Evolutionary conservation across 2,888 invertebrate genomes (phyloP).

Genomic region (Lobophora halterata): DNA sequence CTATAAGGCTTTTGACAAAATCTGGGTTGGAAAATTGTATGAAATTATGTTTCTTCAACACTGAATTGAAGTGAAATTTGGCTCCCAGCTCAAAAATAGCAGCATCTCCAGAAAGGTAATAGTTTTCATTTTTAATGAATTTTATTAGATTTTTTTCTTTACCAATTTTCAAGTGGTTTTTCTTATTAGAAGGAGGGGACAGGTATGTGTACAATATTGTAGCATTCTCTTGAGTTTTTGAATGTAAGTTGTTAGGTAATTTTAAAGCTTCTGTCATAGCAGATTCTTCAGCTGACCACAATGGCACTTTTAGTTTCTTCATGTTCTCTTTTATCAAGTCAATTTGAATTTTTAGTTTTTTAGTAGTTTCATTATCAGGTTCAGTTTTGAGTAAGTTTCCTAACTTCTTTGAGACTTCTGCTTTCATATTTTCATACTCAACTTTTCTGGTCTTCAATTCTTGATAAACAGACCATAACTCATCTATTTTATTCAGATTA

Average conservation of each 20-base stretch:
- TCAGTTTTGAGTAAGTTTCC: slow-evolving; percentile 59
- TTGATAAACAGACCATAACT: slow-evolving; percentile 83
- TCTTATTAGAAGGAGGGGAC: slow-evolving; percentile 49
- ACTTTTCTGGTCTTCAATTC: slow-evolving; percentile 73
- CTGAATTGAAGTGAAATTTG: slow-evolving; percentile 73
- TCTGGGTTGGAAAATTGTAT: slow-evolving; percentile 87
- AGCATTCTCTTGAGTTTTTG: slow-evolving; percentile 77
- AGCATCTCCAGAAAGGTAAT: slow-evolving; percentile 84
- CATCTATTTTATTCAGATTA: slow-evolving; percentile 77
- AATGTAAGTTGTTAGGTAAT: slow-evolving; percentile 86
- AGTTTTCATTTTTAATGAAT: slow-evolving; percentile 80
- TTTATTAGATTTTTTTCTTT: slow-evolving; percentile 74
- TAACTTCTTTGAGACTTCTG: slow-evolving; percentile 72
- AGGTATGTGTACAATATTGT: slow-evolving; percentile 49
- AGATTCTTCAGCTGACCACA: slow-evolving; percentile 88
- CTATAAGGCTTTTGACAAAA: slow-evolving; percentile 86
- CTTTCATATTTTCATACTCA: slow-evolving; percentile 75
- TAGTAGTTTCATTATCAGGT: slow-evolving; percentile 59
- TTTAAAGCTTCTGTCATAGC: slow-evolving; percentile 83
- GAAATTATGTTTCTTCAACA: slow-evolving; percentile 73
- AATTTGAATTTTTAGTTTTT: slow-evolving; percentile 79
- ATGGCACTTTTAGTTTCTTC: slow-evolving; percentile 81
- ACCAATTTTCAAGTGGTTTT: slow-evolving; percentile 81
- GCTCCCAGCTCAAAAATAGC: slow-evolving; percentile 85
- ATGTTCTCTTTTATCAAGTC: slow-evolving; percentile 82